Percentiles rank a stretch among this genome's conserved stretches.
Evolutionary conservation across 1,140 invertebrate species (phyloP).

Genomic region (Listronotus oregonensis): DNA sequence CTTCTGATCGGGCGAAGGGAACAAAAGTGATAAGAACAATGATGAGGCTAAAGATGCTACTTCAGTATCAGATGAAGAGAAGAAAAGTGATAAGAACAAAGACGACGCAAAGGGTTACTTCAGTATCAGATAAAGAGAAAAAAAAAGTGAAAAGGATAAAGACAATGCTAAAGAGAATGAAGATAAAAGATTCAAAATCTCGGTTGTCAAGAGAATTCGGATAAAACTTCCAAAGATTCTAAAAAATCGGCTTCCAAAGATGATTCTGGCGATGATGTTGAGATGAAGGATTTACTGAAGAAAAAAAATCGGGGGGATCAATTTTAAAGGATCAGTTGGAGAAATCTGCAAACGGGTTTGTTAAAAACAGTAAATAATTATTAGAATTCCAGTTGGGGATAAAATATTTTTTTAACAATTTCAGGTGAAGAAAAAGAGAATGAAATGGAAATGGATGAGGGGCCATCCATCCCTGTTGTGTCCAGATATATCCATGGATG

Average conservation of each 20-base stretch:
- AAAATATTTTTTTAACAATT: no score
- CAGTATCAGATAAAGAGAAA: no score
- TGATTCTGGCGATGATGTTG: no score
- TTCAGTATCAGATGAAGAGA: no score
- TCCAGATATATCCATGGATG: slow-evolving; percentile 49
- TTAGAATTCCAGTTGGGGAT: no score
- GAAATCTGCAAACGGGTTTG: background rate
- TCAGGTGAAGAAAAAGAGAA: slow-evolving; percentile 14
- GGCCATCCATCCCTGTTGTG: slow-evolving; percentile 47
- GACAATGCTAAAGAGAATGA: no score
- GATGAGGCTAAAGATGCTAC: background rate
- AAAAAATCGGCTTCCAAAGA: no score
- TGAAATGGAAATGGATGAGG: slow-evolving; percentile 43
- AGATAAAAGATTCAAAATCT: no score
- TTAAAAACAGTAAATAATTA: background rate
- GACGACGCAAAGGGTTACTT: background rate
- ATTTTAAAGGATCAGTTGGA: slow-evolving; percentile 17
- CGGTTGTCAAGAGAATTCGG: no score
- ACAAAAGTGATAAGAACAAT: background rate
- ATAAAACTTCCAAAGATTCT: no score
- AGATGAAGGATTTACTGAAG: background rate
- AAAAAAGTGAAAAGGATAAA: no score
- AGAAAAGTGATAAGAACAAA: background rate
- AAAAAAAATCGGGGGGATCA: background rate
- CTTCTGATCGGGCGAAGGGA: no score